phyloP scores from a whole-genome alignment of 30 jellyfish, hydroid and myxozoan genomes.

The Turritopsis dohrnii region DNA sequence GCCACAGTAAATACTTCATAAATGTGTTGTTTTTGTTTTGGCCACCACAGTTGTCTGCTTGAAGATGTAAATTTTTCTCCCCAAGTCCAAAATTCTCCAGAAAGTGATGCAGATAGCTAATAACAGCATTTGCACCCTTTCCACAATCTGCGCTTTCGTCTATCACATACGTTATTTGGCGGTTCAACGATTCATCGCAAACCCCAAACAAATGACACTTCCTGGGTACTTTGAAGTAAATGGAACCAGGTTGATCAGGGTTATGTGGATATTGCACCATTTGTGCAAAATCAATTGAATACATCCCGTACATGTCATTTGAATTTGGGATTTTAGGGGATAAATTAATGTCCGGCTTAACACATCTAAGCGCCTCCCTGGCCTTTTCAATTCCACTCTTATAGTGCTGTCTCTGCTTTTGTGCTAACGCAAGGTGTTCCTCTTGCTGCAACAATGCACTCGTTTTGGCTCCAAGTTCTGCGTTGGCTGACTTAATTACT shows the following conservation, averaged over 20 bases:
- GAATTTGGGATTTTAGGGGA: neutral
- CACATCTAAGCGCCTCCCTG: neutral
- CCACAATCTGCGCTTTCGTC: neutral
- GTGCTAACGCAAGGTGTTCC: neutral
- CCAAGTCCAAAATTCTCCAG: neutral
- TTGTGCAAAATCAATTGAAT: conserved; percentile 10
- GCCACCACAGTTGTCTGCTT: conserved; percentile 5
- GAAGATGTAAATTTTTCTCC: neutral
- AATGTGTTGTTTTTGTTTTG: neutral
- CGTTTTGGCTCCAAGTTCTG: neutral
- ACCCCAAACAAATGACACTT: neutral
- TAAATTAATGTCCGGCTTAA: neutral
- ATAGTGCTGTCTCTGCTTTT: neutral
- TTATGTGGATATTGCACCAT: conserved; percentile 14
- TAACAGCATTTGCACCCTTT: neutral
- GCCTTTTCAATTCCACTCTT: neutral
- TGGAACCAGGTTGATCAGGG: conserved; percentile 14
- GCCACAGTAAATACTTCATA: conserved; percentile 4
- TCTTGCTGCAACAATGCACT: neutral
- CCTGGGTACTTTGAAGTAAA: neutral
- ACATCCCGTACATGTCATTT: neutral
- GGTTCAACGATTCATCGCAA: neutral
- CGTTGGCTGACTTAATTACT: neutral
- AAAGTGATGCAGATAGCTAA: neutral
- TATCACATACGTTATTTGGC: conserved; percentile 1